Evolutionary conservation across 2,113 vertebrate species (phyloP).

Genomic region (Bolborhynchus lineola): DNA sequence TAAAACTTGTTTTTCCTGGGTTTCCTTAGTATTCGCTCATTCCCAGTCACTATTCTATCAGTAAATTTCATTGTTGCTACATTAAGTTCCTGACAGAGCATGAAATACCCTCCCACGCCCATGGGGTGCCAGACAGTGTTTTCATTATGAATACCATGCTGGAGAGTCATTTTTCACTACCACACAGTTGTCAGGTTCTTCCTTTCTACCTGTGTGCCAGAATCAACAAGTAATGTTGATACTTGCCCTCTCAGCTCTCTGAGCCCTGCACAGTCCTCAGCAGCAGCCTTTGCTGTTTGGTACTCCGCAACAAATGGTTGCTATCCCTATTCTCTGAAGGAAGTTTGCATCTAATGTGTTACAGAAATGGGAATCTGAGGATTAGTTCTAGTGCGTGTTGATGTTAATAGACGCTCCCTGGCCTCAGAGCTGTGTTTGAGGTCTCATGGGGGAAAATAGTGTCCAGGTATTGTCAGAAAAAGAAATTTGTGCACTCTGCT

Average conservation of each 20-base stretch:
- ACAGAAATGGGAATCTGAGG: background rate
- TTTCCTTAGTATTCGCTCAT: background rate
- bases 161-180: constrained; percentile 42
- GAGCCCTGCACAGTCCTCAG: background rate
- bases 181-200: background rate
- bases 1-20: background rate
- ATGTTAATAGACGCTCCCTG: background rate
- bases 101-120: constrained; percentile 15
- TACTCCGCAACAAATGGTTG: background rate
- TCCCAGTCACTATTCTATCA: constrained; percentile 1
- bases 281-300: background rate
- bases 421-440: background rate
- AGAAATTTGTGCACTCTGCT: background rate
- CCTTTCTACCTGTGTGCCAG: constrained; percentile 45
- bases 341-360: background rate
- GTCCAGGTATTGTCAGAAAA: background rate
- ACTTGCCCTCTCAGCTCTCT: background rate
- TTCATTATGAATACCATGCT: constrained; percentile 41
- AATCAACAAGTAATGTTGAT: constrained; percentile 36
- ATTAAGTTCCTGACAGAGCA: constrained; percentile 21
- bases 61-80: background rate
- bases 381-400: background rate
- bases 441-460: background rate
- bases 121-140: constrained; percentile 23
- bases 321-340: background rate